Evolutionary conservation across 2,888 invertebrate species (phyloP).

Genomic region (Ornithoptera alexandrae): DNA sequence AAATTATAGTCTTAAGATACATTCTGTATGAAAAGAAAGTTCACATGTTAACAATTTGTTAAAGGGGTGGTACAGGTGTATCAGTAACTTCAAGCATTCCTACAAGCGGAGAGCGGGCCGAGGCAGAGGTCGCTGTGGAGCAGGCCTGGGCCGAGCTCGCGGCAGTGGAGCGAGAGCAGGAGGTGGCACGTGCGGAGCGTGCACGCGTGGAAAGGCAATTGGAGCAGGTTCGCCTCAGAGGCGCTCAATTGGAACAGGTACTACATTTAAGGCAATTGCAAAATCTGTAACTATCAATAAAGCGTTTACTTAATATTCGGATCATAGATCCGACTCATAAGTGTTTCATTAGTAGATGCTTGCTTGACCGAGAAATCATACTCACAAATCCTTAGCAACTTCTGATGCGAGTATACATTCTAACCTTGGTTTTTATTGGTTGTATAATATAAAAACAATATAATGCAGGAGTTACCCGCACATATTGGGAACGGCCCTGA

Average conservation of each 20-base stretch:
- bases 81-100: slow-evolving; percentile 41
- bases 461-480: slow-evolving; percentile 87
- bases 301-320: background rate
- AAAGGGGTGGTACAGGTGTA: slow-evolving; percentile 43
- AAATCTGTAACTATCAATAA: background rate
- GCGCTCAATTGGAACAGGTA: slow-evolving; percentile 91
- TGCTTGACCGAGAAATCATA: too few relatives aligned
- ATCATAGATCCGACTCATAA: background rate
- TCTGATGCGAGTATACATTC: background rate
- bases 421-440: background rate
- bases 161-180: slow-evolving; percentile 91
- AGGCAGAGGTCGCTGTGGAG: slow-evolving; percentile 85
- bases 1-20: too few relatives aligned
- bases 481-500: slow-evolving; percentile 93
- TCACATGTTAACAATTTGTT: background rate
- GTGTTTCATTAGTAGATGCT: background rate
- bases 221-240: slow-evolving; percentile 87
- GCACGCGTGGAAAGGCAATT: slow-evolving; percentile 89
- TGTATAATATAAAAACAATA: background rate
- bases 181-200: slow-evolving; percentile 87
- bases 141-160: slow-evolving; percentile 92
- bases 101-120: slow-evolving; percentile 65
- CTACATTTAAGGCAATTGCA: background rate
- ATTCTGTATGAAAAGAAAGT: too few relatives aligned
- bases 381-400: background rate